Evolutionary conservation across 2,113 vertebrate genomes (phyloP), one percentile per base, ranked within the genome.

Genomic region (Poecile atricapillus): DNA sequence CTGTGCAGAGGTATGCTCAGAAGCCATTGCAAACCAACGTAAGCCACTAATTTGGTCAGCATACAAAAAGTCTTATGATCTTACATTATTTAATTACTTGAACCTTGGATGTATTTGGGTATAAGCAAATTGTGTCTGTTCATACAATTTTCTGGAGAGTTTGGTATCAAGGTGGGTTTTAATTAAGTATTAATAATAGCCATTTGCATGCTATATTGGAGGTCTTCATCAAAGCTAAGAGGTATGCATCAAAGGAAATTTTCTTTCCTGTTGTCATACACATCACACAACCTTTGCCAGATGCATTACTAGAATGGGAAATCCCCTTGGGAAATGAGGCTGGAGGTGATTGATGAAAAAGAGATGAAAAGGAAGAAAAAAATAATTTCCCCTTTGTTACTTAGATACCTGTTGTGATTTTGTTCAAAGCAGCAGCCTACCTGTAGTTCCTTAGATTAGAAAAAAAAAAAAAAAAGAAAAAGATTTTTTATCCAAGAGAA

Each of bases 151-250:
- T 88, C 85, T 55, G 0, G 39, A 67, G 16, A 83, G 4, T 7
- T 80, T 1, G 2, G 12, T 85, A 58, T 69, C 60, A 92, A 53
- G 17, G 17, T 52, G 20, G 2, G 4, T 44, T 86, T 91, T 93
- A 47, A 62, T 74, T 49, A 76, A 60, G 9, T 52, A 70, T 80
- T 92, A 77, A 83, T 80, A 69, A 55, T 59, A 83, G 24, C 13
- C n/a, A 30, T 47, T 82, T 79, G 19, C 46, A 53, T 56, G 83
- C 81, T 84, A 19, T 63, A 56, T 59, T 83, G 81, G 56, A 94
- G 71, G 84, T 87, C 41, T 76, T 55, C 62, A 91, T 60, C 90
- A 96, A 95, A 94, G 76, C 67, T 70, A 64, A 88, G 79, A 86
- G 21, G 17, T 47, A 4, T 20, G 41, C 86, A 88, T 91, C 88